These are phyloP conservation scores for Achlya flavicornis DNA, from an alignment of 2,888 invertebrate genomes.

Conservation along the genomic window DNA sequence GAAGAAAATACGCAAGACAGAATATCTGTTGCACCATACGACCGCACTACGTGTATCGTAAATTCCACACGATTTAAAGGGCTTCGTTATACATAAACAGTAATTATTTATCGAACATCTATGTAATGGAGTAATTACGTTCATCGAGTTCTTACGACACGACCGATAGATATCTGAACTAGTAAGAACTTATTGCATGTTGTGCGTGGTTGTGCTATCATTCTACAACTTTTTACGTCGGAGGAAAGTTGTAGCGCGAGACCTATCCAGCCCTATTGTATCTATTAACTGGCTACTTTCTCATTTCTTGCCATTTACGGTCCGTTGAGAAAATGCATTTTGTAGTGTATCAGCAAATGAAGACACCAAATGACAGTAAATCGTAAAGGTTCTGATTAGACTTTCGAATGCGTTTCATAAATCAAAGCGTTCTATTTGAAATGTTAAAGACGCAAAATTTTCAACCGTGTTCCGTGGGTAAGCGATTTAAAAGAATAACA, in stretches of 20 bases:
- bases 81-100: slow-evolving; percentile 47
- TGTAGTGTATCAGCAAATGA: slow-evolving; percentile 54
- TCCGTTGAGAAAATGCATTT: slow-evolving; percentile 75
- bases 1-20: slow-evolving; percentile 55
- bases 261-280: slow-evolving; percentile 81
- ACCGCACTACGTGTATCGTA: slow-evolving; percentile 32
- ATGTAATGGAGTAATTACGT: slow-evolving; percentile 68
- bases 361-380: slow-evolving; percentile 57
- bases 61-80: slow-evolving; percentile 56
- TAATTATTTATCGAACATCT: slow-evolving; percentile 56
- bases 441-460: background rate
- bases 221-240: slow-evolving; percentile 70
- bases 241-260: slow-evolving; percentile 74
- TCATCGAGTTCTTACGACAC: slow-evolving; percentile 66
- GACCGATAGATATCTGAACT: slow-evolving; percentile 49
- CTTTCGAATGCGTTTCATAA: background rate
- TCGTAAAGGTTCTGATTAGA: slow-evolving; percentile 24
- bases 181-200: slow-evolving; percentile 53
- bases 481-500: slow-evolving; percentile 64
- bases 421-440: background rate
- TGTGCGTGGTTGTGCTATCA: slow-evolving; percentile 59
- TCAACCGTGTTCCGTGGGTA: slow-evolving; percentile 21
- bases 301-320: slow-evolving; percentile 80
- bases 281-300: slow-evolving; percentile 81
- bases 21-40: slow-evolving; percentile 50